Evolutionary conservation across 2,888 invertebrate species (phyloP), one percentile per base, ranked within the genome.

Genomic region (Toxonevra muliebris): DNA sequence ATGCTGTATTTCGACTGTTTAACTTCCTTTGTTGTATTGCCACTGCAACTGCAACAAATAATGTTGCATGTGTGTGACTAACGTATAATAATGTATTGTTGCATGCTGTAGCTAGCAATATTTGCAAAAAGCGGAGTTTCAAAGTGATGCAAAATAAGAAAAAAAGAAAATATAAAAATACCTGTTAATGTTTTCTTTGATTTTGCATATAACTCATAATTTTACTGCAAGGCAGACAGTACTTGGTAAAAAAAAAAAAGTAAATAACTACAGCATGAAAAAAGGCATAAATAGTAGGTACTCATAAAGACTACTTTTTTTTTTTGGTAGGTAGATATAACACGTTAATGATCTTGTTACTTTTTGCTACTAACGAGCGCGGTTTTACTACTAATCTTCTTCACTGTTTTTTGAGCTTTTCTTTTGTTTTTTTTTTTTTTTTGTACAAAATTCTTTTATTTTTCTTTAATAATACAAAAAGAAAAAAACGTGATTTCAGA

Each of bases 261-360:
- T 15, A 19, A 7, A 30, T 30, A 30, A 30, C 30, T 30, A 30
- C 30, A 30, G 30, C 45, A 48, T 64, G 50, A 17, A 43, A n/a
- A 48, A 43, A n/a, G 48, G 48, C 48, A 15, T n/a, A 48, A 48
- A 48, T 13, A 48, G 48, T 15, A 48, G 15, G n/a, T 15, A 48
- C 15, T 45, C 12, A n/a, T n/a, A 45, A 45, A n/a, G 8, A 48
- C 15, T 19, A 30, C 45, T 68, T n/a, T 66, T 61, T 55, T 53
- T 53, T 53, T 53, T 53, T 12, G 12, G 12, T 5, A n/a, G n/a
- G 19, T 50, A 40, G 48, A 48, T 63, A 50, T 57, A 74, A 74
- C 74, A 77, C 75, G 72, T 77, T 79, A 79, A 79, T 80, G 79
- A 79, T 79, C 81, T 79, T 79, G 79, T 80, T 79, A 77, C 76